phyloP scores from a whole-genome alignment of 2,888 invertebrate genomes.

The Metellina segmentata region DNA sequence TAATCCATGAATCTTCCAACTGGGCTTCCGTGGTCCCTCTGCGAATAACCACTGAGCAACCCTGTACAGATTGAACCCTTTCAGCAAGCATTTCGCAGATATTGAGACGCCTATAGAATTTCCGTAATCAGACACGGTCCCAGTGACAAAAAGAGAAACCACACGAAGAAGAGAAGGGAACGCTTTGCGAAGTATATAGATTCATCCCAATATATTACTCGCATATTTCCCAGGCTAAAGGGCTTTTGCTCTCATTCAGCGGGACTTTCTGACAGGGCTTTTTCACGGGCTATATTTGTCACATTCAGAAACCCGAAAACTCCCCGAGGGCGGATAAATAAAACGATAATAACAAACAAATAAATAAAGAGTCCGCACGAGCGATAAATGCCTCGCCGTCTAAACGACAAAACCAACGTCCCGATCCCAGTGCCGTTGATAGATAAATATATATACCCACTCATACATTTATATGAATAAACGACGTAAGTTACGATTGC shows the following conservation, averaged over 20 bases:
- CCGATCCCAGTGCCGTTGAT: constrained; percentile 33
- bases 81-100: neutral
- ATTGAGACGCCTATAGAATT: neutral
- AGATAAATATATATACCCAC: constrained; percentile 59
- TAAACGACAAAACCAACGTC: constrained; percentile 31
- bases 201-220: neutral
- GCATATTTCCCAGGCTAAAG: neutral
- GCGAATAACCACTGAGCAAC: too few species aligned
- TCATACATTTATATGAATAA: constrained; percentile 64
- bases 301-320: constrained; percentile 48
- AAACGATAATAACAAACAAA: neutral
- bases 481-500: constrained; percentile 46
- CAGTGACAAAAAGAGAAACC: too few species aligned
- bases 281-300: constrained; percentile 46
- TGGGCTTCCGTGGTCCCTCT: too few species aligned
- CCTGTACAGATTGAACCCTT: too few species aligned
- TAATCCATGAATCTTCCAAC: too few species aligned
- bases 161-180: too few species aligned
- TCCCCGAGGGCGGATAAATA: constrained; percentile 7
- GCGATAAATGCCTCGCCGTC: constrained; percentile 33
- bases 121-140: neutral
- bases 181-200: too few species aligned
- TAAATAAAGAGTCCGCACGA: neutral
- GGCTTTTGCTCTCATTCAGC: too few species aligned
- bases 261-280: constrained; percentile 18